These are phyloP conservation scores for Diarsia dahlii DNA, from an alignment of 2,888 invertebrate species.

Conservation along the genomic window DNA sequence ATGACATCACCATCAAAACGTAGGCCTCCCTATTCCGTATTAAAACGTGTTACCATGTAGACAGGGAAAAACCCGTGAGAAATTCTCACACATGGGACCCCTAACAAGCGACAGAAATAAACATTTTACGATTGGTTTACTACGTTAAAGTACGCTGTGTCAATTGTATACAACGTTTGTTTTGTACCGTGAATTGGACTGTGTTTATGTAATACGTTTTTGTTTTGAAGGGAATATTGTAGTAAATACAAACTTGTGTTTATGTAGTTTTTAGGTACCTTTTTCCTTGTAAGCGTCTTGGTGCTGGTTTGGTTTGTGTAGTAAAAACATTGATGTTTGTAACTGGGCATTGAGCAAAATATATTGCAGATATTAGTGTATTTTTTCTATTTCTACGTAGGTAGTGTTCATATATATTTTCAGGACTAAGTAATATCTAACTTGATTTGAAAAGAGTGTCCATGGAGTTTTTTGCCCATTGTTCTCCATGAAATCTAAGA, in stretches of 20 bases:
- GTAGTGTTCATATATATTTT: no score
- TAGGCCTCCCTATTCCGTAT: slow-evolving; percentile 38
- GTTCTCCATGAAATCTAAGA: no score
- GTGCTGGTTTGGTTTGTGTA: slow-evolving; percentile 11
- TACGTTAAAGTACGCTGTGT: slow-evolving; percentile 41
- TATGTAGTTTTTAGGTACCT: slow-evolving; percentile 21
- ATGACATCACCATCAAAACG: slow-evolving; percentile 42
- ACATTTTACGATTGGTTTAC: slow-evolving; percentile 67
- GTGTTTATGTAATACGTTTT: slow-evolving; percentile 35
- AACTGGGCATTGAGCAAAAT: no score
- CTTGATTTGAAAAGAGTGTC: no score
- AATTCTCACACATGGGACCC: slow-evolving; percentile 54
- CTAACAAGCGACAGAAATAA: slow-evolving; percentile 64
- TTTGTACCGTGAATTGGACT: slow-evolving; percentile 29
- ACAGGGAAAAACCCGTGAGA: slow-evolving; percentile 46
- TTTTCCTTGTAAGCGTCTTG: background rate
- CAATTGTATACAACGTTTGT: slow-evolving; percentile 59
- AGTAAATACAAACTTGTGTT: slow-evolving; percentile 24
- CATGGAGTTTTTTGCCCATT: no score
- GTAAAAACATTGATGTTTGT: slow-evolving; percentile 6
- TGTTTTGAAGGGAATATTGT: slow-evolving; percentile 37
- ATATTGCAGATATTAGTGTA: no score
- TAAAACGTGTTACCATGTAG: slow-evolving; percentile 51
- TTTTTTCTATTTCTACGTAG: no score
- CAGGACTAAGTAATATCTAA: no score